Base-by-base conservation (phyloP, 2,797 vertebrate species). In the Cossypha caffra region DNA sequence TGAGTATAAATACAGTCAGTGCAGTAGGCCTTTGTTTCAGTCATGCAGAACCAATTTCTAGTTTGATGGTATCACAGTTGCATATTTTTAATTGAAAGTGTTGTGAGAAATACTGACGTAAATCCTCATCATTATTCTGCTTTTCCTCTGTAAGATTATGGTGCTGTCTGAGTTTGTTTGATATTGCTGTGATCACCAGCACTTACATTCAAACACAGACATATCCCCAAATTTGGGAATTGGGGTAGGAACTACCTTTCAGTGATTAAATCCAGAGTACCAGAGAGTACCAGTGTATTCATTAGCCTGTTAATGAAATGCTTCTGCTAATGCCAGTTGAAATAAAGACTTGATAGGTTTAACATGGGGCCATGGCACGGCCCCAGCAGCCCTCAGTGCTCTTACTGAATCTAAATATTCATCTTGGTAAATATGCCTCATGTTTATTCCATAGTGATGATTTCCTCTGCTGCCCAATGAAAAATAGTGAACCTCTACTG, bases 31-130 rank as follows among this genome's bases (percentile, higher is more conserved):
- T 93, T 87, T 25, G 6, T 78, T 96, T 92, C 81, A 97, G 88
- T 96, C 97, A 97, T 69, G 96, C 93, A 97, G 97, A 97, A 98
- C 94, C 93, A 82, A 69, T 97, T 96, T 88, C 95, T 94, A 89
- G 81, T 71, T 97, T 97, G 97, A 96, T 97, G 82, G 92, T 97
- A 97, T 97, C 96, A 72, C 13, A 68, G 64, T 88, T 97, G 89
- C 80, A 81, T 91, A 90, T 95, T 97, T 91, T 97, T 97, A 98
- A 98, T 97, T 96, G 93, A 97, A 94, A 96, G 47, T 8, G 15
- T 77, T 94, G 90, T 97, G 91, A 97, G 90, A 93, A 97, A 86
- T 68, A 62, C 80, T 93, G 97, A 93, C 26, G 59, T 89, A 97
- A 96, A 97, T 95, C 94, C 96, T 96, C 85, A 57, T 87, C 91